Base-by-base conservation (phyloP, 2,797 vertebrate genomes). In the Acanthurus tractus region DNA sequence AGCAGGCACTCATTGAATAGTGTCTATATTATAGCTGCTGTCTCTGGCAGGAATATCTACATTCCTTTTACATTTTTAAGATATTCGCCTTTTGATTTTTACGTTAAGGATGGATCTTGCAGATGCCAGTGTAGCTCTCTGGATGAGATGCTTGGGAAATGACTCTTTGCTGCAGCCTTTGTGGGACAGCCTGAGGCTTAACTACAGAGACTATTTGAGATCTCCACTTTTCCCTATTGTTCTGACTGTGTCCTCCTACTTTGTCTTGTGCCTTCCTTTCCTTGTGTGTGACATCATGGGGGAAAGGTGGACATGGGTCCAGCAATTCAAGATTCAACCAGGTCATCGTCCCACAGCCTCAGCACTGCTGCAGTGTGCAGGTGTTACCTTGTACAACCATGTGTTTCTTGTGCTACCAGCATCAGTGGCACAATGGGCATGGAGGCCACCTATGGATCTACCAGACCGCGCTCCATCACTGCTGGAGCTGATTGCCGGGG, bases 351-450 rank as follows among this genome's bases (percentile, higher is more conserved):
- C 94, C 6, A 93, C 93, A 45, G 70, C 74, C 11, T 79, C 91
- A 8, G 89, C 86, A 58, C 75, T 95, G 73, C 78, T 94, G 34
- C 93, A 94, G 78, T 95, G 92, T 68, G 85, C 91, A 5, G 89
- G 93, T 17, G 82, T 96, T 62, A 95, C 94, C 25, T 70, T 94
- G 65, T 90, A 92, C 71, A 95, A 96, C 69, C 92, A 96, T 56
- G 10, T 88, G 23, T 89, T 95, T 74, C 91, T 95, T 25, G 93
- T 96, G 55, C 87, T 95, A 42, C 95, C 95, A 2, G 94, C 94
- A 18, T 85, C 94, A 2, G 86, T 93, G 61, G 93, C 93, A 3
- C 94, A 95, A 77, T 95, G 93, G 95, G 80, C 72, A 10, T 95
- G 95, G 94, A 93, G 92, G 70, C 94, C 95, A 10, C 91, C 93